Evolutionary conservation across 2,797 vertebrate genomes (phyloP).

Genomic region (Hyperoplus lanceolatus): DNA sequence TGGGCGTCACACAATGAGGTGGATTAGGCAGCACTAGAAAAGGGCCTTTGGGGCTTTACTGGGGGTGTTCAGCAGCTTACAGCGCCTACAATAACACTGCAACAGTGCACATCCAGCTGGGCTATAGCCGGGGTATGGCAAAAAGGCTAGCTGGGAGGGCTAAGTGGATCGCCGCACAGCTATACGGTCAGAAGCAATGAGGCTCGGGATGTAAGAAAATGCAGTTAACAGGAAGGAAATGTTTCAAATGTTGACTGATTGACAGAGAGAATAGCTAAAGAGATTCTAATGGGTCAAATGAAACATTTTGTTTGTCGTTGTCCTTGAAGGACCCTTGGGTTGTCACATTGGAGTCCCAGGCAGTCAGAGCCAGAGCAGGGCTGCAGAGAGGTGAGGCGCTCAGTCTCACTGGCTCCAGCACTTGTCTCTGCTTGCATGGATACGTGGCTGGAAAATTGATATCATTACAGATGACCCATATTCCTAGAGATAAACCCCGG

Average conservation of each 20-base stretch:
- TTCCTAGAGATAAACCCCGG: constrained; percentile 40
- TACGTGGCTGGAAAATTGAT: constrained; percentile 51
- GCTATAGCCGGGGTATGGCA: constrained; percentile 24
- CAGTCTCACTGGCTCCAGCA: constrained; percentile 40
- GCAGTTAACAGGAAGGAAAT: neutral
- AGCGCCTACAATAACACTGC: constrained; percentile 71
- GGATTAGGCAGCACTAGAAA: constrained; percentile 80
- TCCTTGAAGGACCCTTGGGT: neutral
- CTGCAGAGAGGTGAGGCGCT: constrained; percentile 25
- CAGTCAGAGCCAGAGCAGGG: neutral
- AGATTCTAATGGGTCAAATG: neutral
- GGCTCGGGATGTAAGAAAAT: neutral
- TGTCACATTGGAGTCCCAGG: constrained; percentile 22
- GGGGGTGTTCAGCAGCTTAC: constrained; percentile 79
- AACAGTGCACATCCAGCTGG: constrained; percentile 56
- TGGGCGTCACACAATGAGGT: constrained; percentile 79
- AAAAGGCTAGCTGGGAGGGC: constrained; percentile 44
- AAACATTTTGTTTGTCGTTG: neutral
- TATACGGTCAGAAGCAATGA: constrained; percentile 4
- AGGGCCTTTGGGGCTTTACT: constrained; percentile 77
- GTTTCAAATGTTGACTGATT: neutral
- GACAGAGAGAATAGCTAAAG: neutral
- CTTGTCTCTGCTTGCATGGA: constrained; percentile 42
- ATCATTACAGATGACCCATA: constrained; percentile 65
- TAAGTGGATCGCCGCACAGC: constrained; percentile 12